Evolutionary conservation across 64 coral and sea anemone species (phyloP).

Genomic region (Dendrophyllia cribrosa): DNA sequence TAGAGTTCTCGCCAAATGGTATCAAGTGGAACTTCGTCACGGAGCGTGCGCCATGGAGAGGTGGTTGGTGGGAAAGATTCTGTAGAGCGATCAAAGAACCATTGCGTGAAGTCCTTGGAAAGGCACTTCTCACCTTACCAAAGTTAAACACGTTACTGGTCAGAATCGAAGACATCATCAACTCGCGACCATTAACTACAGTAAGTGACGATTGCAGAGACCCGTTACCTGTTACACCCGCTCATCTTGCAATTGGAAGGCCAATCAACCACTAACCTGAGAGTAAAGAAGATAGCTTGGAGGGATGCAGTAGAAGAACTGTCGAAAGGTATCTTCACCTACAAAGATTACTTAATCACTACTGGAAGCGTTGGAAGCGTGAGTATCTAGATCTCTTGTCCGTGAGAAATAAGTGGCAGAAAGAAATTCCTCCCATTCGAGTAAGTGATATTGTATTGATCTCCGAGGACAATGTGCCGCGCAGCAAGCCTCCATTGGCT

Average conservation of each 20-base stretch:
- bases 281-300: not conserved
- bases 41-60: conserved; percentile 27
- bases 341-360: conserved; percentile 42
- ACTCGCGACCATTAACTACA: conserved; percentile 53
- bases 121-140: not conserved
- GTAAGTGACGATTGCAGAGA: not conserved
- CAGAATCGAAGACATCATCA: conserved; percentile 48
- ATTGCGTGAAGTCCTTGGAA: conserved; percentile 42
- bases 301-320: not conserved
- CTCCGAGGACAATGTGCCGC: conserved; percentile 52
- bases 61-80: conserved; percentile 35
- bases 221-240: not conserved
- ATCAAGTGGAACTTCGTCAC: conserved; percentile 60
- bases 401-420: conserved; percentile 49
- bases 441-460: conserved; percentile 65
- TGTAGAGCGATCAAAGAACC: conserved; percentile 41
- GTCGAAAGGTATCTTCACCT: conserved; percentile 49
- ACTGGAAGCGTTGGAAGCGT: conserved; percentile 51
- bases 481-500: conserved; percentile 34
- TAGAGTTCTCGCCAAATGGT: not conserved
- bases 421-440: conserved; percentile 23
- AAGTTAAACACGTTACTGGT: conserved; percentile 43
- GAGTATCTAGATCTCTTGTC: conserved; percentile 36
- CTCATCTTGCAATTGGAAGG: conserved; percentile 62
- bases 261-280: conserved; percentile 19